Evolutionary conservation across 2,888 invertebrate genomes (phyloP).

Genomic region (Dinocampus coccinellae): DNA sequence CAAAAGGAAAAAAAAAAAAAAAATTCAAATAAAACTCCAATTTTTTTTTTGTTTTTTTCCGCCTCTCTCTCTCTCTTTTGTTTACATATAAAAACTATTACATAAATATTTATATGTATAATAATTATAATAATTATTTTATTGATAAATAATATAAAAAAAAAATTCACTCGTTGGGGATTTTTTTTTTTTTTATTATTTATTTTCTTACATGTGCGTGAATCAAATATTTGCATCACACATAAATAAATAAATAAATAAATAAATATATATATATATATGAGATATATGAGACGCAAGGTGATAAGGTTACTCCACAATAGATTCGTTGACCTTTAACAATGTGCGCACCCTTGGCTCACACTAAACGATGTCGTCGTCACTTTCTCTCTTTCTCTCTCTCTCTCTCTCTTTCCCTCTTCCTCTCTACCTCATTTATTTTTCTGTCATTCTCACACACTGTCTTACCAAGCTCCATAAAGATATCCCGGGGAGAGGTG

Average conservation of each 20-base stretch:
- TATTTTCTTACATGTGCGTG: slow-evolving; percentile 30
- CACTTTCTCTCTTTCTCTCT: slow-evolving; percentile 12
- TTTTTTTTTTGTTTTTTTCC: no score
- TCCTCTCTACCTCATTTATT: background rate
- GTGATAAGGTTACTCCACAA: slow-evolving; percentile 58
- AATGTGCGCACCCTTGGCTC: slow-evolving; percentile 52
- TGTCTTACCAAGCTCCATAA: slow-evolving; percentile 55
- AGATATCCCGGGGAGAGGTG: slow-evolving; percentile 54
- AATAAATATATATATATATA: no score
- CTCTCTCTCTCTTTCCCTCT: background rate
- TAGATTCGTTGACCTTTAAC: slow-evolving; percentile 63
- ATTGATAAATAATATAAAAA: background rate
- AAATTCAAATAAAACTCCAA: no score
- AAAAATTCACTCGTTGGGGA: no score
- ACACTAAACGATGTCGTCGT: slow-evolving; percentile 19
- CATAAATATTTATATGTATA: no score
- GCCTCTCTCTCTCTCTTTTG: no score
- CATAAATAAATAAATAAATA: no score
- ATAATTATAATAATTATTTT: background rate
- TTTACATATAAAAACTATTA: no score
- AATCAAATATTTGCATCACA: slow-evolving; percentile 42
- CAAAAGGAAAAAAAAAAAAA: background rate
- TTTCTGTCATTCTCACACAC: background rate
- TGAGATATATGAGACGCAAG: slow-evolving; percentile 35
- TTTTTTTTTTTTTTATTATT: no score